phyloP scores from a whole-genome alignment of 2,888 invertebrate species.

The Sarcophaga caerulescens region DNA sequence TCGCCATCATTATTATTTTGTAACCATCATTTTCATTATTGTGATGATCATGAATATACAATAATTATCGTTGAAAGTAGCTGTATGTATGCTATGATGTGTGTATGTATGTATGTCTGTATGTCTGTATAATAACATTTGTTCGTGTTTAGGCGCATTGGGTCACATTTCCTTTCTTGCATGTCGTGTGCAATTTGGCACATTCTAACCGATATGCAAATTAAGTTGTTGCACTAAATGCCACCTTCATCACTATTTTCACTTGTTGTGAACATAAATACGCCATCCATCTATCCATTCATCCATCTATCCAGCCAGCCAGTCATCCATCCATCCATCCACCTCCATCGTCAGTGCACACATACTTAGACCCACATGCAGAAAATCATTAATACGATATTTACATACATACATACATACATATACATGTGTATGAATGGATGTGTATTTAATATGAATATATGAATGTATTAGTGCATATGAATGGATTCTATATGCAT shows the following conservation, averaged over 20 bases:
- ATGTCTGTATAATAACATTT: conserved; percentile 42
- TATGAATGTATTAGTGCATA: neutral
- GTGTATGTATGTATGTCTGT: too few species aligned
- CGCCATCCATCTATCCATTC: neutral
- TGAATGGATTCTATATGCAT: too few species aligned
- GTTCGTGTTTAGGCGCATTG: conserved; percentile 71
- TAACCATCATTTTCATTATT: neutral
- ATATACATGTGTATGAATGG: neutral
- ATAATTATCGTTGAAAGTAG: conserved; percentile 14
- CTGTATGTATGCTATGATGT: neutral
- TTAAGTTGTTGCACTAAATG: conserved; percentile 80
- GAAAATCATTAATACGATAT: conserved; percentile 3
- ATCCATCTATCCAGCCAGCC: conserved; percentile 17
- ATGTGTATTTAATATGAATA: neutral
- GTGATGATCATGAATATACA: neutral
- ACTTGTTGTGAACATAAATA: neutral
- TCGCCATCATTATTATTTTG: conserved; percentile 43
- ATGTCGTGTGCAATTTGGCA: conserved; percentile 80
- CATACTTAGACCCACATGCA: neutral
- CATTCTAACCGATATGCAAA: conserved; percentile 77
- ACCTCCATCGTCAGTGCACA: conserved; percentile 6
- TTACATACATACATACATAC: neutral
- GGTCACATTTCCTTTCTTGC: conserved; percentile 71
- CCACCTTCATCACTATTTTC: conserved; percentile 62
- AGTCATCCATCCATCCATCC: conserved; percentile 16